phyloP scores from a whole-genome alignment of 2,113 vertebrate genomes.

The Echinops telfairi region DNA sequence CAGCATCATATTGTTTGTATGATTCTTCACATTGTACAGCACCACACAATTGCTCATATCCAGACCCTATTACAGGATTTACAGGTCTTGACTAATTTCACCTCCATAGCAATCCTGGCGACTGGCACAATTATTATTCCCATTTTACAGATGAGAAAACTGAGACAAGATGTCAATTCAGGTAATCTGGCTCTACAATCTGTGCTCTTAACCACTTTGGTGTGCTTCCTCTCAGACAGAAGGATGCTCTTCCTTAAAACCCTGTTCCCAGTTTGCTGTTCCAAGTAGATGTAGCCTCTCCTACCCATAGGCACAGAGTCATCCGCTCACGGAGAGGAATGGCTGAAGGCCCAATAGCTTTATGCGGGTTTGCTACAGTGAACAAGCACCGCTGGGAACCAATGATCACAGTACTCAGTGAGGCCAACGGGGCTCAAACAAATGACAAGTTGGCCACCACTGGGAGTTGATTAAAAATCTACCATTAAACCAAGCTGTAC shows the following conservation, averaged over 20 bases:
- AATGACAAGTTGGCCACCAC: slow-evolving; percentile 66
- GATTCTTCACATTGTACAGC: neutral
- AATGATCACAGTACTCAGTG: slow-evolving; percentile 22
- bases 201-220: neutral
- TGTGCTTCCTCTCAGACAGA: neutral
- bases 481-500: slow-evolving; percentile 83
- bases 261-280: neutral
- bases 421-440: neutral
- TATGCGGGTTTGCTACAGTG: neutral
- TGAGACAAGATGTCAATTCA: neutral
- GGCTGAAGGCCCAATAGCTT: neutral
- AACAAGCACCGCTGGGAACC: neutral
- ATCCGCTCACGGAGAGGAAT: neutral
- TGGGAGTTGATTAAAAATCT: slow-evolving; percentile 84
- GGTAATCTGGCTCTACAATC: neutral
- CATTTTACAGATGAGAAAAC: slow-evolving; percentile 32
- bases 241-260: neutral
- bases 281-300: neutral
- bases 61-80: neutral
- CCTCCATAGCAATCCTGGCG: neutral
- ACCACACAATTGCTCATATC: neutral
- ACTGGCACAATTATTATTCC: neutral
- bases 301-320: neutral
- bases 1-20: no score
- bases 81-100: neutral